Evolutionary conservation across 2,113 vertebrate species (phyloP).

Genomic region (Hepsetus odoe): DNA sequence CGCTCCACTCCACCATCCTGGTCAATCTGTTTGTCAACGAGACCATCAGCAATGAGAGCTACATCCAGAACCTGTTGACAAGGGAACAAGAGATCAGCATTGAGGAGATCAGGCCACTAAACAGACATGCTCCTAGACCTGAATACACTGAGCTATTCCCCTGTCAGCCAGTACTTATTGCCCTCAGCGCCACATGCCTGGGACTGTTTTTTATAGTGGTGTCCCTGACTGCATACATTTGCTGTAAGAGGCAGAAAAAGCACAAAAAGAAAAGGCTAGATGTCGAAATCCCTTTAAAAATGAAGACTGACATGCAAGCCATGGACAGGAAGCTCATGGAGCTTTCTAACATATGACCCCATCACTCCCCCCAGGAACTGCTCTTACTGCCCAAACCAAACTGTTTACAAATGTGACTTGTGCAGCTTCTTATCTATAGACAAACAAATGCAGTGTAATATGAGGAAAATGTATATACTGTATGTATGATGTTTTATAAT

Average conservation of each 20-base stretch:
- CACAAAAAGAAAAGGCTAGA: conserved; percentile 82
- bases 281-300: conserved; percentile 91
- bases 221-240: conserved; percentile 88
- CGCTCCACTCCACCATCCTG: conserved; percentile 90
- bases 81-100: conserved; percentile 87
- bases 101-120: conserved; percentile 75
- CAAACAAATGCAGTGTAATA: conserved; percentile 30
- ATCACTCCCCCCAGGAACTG: conserved; percentile 18
- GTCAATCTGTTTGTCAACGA: conserved; percentile 98
- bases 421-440: conserved; percentile 38
- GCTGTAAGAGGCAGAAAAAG: conserved; percentile 83
- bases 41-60: conserved; percentile 95
- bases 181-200: conserved; percentile 85
- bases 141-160: conserved; percentile 79
- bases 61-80: conserved; percentile 89
- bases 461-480: conserved; percentile 68
- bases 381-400: conserved; percentile 30
- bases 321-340: conserved; percentile 87
- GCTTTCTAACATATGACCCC: conserved; percentile 89
- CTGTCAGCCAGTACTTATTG: conserved; percentile 85
- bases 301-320: conserved; percentile 81
- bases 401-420: conserved; percentile 66
- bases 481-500: conserved; percentile 70
- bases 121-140: conserved; percentile 71
- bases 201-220: conserved; percentile 85